Evolutionary conservation across 2,113 vertebrate species (phyloP).

Genomic region (Oncorhynchus clarkii): DNA sequence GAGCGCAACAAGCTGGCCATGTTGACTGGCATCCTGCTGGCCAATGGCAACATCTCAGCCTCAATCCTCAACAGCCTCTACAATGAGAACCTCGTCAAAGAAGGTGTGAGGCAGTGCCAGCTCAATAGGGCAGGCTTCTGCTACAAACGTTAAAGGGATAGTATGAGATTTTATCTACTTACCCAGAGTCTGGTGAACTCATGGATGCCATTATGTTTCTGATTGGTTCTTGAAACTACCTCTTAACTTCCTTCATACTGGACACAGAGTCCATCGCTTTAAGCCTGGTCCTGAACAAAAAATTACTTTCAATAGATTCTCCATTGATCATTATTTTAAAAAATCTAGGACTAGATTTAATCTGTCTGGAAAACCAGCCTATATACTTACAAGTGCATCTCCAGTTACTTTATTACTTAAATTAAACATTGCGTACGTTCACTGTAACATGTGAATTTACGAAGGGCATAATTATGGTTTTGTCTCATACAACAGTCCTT

Average conservation of each 20-base stretch:
- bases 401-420: not conserved
- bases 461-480: not conserved
- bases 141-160: too few species aligned
- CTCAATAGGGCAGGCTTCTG: too few species aligned
- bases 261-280: too few species aligned
- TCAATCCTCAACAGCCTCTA: conserved; percentile 95
- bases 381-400: not conserved
- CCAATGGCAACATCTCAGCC: conserved; percentile 89
- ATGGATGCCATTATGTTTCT: too few species aligned
- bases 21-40: conserved; percentile 94
- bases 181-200: too few species aligned
- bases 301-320: too few species aligned
- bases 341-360: not conserved
- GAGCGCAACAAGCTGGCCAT: conserved; percentile 97
- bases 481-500: not conserved
- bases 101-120: conserved; percentile 73
- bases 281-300: too few species aligned
- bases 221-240: too few species aligned
- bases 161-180: too few species aligned
- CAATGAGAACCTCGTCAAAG: conserved; percentile 97
- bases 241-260: too few species aligned
- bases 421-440: not conserved
- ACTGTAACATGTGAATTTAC: too few species aligned
- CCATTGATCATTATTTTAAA: not conserved
- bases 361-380: not conserved